Evolutionary conservation across 2,797 vertebrate species (phyloP), one percentile per base, ranked within the genome.

Genomic region (Coregonus sp.): DNA sequence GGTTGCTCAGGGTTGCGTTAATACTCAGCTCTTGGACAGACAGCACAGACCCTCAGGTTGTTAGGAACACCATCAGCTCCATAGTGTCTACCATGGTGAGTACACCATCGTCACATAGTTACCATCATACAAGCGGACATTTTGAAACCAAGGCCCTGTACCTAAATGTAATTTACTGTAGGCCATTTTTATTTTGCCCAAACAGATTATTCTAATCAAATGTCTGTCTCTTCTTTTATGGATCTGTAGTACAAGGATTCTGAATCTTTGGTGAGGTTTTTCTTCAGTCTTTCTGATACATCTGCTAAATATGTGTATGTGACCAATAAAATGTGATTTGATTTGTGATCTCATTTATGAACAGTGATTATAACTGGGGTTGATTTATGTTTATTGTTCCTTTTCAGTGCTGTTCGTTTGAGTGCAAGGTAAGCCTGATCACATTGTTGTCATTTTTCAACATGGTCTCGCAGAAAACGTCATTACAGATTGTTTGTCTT

Each of bases 361-460:
- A 66, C 25, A 5, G 4, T 29, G 4, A 16, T 15, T 18, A 56
- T 40, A n/a, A 56, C 15, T 56, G 15, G 4, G 15, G 18, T 56
- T 56, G 52, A 56, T 56, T 56, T 18, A 56, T 56, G 37, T 56
- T 11, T 12, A 31, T 65, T 29, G 12, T 65, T 12, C 11, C 1
- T 65, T 81, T 80, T 69, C 75, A 67, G 86, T 87, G 85, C 72
- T 87, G 86, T 80, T 69, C 75, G 16, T 76, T 72, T 66, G 77
- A 86, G 51, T 87, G 86, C 74, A 80, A 87, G 84, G 86, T 87
- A 80, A 82, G 73, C 20, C 40, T 65, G 25, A 65, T 65, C 63
- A 56, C 18, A 56, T 56, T 56, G 54, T 15, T 4, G 15, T 5
- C 15, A n/a, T n/a, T 16, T 18, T 56, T n/a, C 16, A 15, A 56